Conservation (phyloP, 2,797 vertebrate species). For the Triplophysa bombifrons region DNA sequence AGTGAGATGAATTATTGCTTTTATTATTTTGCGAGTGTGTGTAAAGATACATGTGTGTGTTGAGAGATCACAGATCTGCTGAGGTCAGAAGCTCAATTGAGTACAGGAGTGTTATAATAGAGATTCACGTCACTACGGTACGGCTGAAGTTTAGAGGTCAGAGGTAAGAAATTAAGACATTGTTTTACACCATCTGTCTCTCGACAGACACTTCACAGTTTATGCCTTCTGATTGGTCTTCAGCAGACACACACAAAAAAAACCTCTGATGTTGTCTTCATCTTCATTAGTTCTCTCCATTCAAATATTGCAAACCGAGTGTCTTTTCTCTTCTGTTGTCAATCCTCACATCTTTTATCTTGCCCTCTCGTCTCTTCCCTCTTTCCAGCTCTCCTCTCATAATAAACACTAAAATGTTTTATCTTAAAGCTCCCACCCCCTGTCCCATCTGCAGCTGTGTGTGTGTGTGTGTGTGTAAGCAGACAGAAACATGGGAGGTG, state of each 20-base stretch:
- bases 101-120: conserved; percentile 36
- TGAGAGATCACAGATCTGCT: conserved; percentile 37
- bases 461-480: conserved; percentile 27
- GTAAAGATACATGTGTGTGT: conserved; percentile 30
- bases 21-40: conserved; percentile 41
- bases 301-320: conserved; percentile 14
- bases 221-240: conserved; percentile 3
- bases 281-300: conserved; percentile 8
- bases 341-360: conserved; percentile 43
- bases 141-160: conserved; percentile 11
- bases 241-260: neutral
- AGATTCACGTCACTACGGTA: conserved; percentile 23
- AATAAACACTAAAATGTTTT: conserved; percentile 86
- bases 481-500: conserved; percentile 44
- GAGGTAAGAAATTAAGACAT: conserved; percentile 39
- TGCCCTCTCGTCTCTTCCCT: conserved; percentile 18
- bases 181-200: conserved; percentile 40
- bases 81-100: conserved; percentile 39
- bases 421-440: conserved; percentile 72
- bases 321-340: conserved; percentile 15
- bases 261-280: neutral
- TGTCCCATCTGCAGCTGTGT: conserved; percentile 53
- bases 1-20: conserved; percentile 43
- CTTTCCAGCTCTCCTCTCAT: conserved; percentile 70
- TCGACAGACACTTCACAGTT: conserved; percentile 7